phyloP scores from a whole-genome alignment of 2,797 vertebrate genomes.

The Nannoperca obscura region DNA sequence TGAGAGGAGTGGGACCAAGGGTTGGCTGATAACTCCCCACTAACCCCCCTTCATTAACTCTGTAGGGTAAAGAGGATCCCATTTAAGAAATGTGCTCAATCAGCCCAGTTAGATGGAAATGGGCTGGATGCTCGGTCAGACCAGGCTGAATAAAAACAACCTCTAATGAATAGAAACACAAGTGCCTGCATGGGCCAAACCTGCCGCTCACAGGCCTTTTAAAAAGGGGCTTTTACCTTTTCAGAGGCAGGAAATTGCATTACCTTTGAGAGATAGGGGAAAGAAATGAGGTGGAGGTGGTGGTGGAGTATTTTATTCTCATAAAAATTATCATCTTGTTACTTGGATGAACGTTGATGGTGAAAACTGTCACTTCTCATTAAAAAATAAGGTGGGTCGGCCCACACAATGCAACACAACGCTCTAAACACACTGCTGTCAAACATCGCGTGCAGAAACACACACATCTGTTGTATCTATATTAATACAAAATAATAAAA shows the following conservation, averaged over 20 bases:
- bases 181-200: constrained; percentile 55
- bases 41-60: constrained; percentile 65
- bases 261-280: constrained; percentile 51
- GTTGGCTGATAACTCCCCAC: constrained; percentile 30
- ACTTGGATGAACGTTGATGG: constrained; percentile 34
- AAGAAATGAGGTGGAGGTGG: constrained; percentile 39
- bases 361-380: constrained; percentile 33
- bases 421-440: background rate
- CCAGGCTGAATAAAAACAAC: constrained; percentile 68
- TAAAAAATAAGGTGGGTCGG: background rate
- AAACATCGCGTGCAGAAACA: constrained; percentile 2
- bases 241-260: constrained; percentile 75
- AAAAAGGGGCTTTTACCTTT: constrained; percentile 77
- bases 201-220: constrained; percentile 43
- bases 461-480: background rate
- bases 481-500: constrained; percentile 4
- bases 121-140: constrained; percentile 61
- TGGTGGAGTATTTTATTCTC: background rate
- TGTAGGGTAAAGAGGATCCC: constrained; percentile 52
- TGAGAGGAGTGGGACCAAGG: constrained; percentile 36
- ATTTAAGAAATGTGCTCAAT: constrained; percentile 70
- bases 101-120: constrained; percentile 71
- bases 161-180: constrained; percentile 78
- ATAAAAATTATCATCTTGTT: constrained; percentile 46
- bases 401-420: constrained; percentile 2